A percentile compares a stretch with the other conserved stretches of the same genome.
Conservation (phyloP, 2,113 vertebrate genomes). For the Nanger granti region DNA sequence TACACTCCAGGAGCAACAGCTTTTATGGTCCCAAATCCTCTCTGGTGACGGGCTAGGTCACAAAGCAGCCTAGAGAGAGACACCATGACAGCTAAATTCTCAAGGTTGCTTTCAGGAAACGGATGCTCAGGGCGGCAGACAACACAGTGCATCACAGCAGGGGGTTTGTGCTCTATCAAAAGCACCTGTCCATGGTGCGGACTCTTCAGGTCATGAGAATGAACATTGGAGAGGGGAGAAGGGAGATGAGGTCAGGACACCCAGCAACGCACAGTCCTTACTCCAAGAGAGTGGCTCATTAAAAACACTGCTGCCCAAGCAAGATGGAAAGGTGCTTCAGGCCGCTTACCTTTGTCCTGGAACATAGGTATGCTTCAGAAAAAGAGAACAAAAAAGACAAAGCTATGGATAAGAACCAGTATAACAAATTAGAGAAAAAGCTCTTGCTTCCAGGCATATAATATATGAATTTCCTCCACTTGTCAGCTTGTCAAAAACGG, state of each 20-base stretch:
- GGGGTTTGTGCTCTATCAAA: background rate
- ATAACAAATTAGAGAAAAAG: background rate
- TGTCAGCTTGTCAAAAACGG: conserved; percentile 21
- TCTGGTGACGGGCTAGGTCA: background rate
- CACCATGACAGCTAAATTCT: background rate
- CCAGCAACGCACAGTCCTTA: background rate
- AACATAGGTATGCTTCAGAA: background rate
- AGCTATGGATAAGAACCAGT: background rate
- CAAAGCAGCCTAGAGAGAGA: background rate
- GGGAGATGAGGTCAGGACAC: background rate
- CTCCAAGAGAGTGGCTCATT: background rate
- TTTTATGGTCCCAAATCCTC: background rate
- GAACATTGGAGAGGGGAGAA: background rate
- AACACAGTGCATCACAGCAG: rapidly evolving
- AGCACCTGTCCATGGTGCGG: background rate
- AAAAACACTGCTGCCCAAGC: background rate
- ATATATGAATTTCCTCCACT: background rate
- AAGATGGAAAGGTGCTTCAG: background rate
- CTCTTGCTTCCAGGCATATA: background rate
- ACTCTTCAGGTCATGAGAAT: background rate
- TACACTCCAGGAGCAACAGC: background rate
- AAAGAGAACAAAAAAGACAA: background rate
- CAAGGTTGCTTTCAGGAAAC: background rate
- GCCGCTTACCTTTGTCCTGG: background rate
- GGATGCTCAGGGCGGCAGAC: background rate